Base-by-base conservation (phyloP, 1,140 invertebrate genomes). In the Aculops lycopersici region DNA sequence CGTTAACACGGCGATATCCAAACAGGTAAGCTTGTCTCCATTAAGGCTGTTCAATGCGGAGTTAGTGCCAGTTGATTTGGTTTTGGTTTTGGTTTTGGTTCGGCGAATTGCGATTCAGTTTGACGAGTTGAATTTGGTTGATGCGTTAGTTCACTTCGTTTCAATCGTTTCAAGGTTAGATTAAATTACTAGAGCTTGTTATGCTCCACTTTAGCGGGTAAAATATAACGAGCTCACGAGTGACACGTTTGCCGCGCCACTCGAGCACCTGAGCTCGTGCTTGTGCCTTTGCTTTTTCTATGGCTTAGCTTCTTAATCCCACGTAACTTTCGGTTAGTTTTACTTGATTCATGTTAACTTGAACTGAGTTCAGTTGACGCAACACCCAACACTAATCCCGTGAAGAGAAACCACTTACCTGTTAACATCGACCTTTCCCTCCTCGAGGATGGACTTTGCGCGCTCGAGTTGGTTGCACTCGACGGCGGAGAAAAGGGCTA, bases 381-480 rank as follows among this genome's bases (percentile, higher is more conserved):
- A n/a, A 8, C 24, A 31, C n/a, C n/a, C 24, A 31, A 8, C 24
- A n/a, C n/a, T 8, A 8, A n/a, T 31, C n/a, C 24, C 8, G 8
- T 8, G 8, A n/a, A 8, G 24, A 8, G 24, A 8, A n/a, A 36
- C 20, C 13, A 36, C 58, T 61, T 61, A 86, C 80, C 78, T 78
- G 58, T 88, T 88, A 17, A 88, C 68, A 57, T 88, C 74, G 3
- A 83, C 73, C 52, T 80, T 74, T 0, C 74, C 78, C 13, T 76
- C 75, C 50, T 84, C 76, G 43, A 88, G 58, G 50, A 90, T 81
- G 20, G 71, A 74, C 46, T 72, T 67, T 1, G 74, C 76, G 53
- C 81, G 78, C 46, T 86, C 81, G 49, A 84, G 51, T 54, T 88
- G 76, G 17, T 78, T 78, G 58, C 84, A 74, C 58, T 90, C 81